Evolutionary conservation across 2,797 vertebrate species (phyloP), one percentile per base, ranked within the genome.

Genomic region (Rhinophrynus dorsalis): DNA sequence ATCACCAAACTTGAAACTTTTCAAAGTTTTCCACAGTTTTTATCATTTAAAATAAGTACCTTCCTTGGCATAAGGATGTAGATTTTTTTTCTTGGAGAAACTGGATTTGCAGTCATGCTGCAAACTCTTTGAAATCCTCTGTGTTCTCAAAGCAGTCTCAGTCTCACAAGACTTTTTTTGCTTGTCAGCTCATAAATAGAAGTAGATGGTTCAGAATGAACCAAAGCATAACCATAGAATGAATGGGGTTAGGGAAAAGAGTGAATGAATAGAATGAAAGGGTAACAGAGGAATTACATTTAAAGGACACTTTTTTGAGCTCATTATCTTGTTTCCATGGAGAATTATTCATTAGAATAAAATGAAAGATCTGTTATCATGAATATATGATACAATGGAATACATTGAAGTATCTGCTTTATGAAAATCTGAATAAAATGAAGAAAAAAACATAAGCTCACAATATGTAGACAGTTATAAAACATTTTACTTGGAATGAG

Each of bases 251-350:
- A 66, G 15, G 54, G 68, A 75, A 8, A 63, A 61, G 50, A 47
- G 24, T 80, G 76, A 83, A 78, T 37, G n/a, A n/a, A n/a, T n/a
- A n/a, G n/a, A n/a, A n/a, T n/a, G n/a, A n/a, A n/a, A 80, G 77
- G 77, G 75, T 77, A 59, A 79, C 68, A 74, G 77, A 79, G 61
- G 64, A 58, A 26, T 74, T 76, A 35, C 44, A 77, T 79, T 47
- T 76, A 77, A 51, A 5, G 54, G 63, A 60, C 68, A 75, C 13
- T 12, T 85, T 79, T 70, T 70, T 77, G 62, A 72, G 74, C 59
- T 82, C 69, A 64, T 85, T 75, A 76, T 80, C 74, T 81, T 62
- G 81, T 89, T 88, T 83, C 84, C 81, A 86, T 83, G 85, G 84
- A 78, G 83, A 85, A 55, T 61, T 80, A 83, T 82, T 82, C 58